Base-by-base conservation (phyloP, 2,113 vertebrate species). In the Mobula hypostoma region DNA sequence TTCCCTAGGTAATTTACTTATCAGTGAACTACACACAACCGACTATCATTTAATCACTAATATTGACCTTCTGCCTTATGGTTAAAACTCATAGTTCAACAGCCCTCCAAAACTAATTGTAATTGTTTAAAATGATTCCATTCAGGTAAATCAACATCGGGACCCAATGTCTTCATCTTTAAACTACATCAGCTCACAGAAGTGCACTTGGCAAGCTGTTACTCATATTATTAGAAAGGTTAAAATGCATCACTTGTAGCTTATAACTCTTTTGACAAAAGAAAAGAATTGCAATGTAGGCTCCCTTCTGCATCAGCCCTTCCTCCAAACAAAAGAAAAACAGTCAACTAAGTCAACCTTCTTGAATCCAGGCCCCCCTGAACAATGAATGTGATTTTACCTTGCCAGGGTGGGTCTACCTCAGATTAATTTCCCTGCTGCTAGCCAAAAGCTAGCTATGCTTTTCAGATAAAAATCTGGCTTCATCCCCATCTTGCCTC, bases 391-490 rank as follows among this genome's bases (percentile, higher is more conserved):
- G n/a, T 40, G 63, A 32, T 19, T 91, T 91, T 70, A 21, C n/a
- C 63, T 91, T 61, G 19, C 7, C 19, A 56, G 56, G 56, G 56
- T 87, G 83, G 58, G 88, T 14, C 88, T 11, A 36, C 29, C 58
- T 29, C 27, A 68, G 2, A 70, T 91, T 36, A 70, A 36, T 70
- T 70, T 91, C 63, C 66, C 88, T 68, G n/a, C 88, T 24, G 63
- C 88, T 91, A 21, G 61, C 63, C 66, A 91, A 70, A 70, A 70
- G 63, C 66, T 66, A 91, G 36, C 56, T 36, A n/a, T 56, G 66
- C 66, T 91, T 66, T 91, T 32, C 88, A 91, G 88, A 91, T 70
- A 91, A 68, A 68, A n/a, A 91, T 91, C 66, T 91, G 63, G n/a
- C 19, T 70, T 91, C 63, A 91, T 17, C 61, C 58, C 2, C 5